A percentile compares a stretch with the other conserved stretches of the same genome.
phyloP scores from a whole-genome alignment of 2,888 invertebrate species.

The Drosophila mercatorum region DNA sequence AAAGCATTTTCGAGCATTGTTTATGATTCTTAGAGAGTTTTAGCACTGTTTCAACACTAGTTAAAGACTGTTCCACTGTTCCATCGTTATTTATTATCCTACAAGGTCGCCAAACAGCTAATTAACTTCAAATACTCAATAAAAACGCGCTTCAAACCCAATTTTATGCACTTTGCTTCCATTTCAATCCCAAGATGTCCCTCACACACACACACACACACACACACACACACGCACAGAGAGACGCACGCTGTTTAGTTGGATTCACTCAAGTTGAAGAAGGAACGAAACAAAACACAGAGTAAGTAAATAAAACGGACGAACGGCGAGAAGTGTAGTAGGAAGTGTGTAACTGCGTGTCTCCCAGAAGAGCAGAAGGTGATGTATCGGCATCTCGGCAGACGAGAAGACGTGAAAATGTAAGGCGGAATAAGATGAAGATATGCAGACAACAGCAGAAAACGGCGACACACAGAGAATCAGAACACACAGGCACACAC shows the following conservation, averaged over 20 bases:
- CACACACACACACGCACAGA: neutral
- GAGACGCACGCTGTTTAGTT: neutral
- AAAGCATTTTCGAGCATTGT: neutral
- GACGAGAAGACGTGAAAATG: constrained; percentile 28
- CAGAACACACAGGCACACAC: constrained; percentile 6
- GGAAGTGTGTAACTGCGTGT: constrained; percentile 52
- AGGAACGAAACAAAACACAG: constrained; percentile 54
- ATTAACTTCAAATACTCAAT: constrained; percentile 5
- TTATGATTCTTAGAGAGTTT: neutral
- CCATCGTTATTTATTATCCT: constrained; percentile 10
- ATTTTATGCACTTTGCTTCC: constrained; percentile 10
- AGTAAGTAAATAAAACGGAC: constrained; percentile 48
- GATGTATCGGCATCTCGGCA: constrained; percentile 65
- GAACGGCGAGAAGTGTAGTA: constrained; percentile 45
- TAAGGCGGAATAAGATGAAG: constrained; percentile 28
- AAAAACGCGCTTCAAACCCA: constrained; percentile 4
- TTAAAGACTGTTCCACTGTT: neutral
- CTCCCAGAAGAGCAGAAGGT: constrained; percentile 51
- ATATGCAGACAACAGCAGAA: constrained; percentile 36
- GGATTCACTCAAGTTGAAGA: constrained; percentile 13
- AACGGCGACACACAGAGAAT: constrained; percentile 28
- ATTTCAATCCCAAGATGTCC: constrained; percentile 2
- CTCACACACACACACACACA: constrained; percentile 3
- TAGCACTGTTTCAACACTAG: neutral
- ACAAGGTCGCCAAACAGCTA: constrained; percentile 16